A percentile compares a stretch with the other conserved stretches of the same genome.
Evolutionary conservation across 2,113 vertebrate genomes (phyloP).

Genomic region (Pheucticus melanocephalus): DNA sequence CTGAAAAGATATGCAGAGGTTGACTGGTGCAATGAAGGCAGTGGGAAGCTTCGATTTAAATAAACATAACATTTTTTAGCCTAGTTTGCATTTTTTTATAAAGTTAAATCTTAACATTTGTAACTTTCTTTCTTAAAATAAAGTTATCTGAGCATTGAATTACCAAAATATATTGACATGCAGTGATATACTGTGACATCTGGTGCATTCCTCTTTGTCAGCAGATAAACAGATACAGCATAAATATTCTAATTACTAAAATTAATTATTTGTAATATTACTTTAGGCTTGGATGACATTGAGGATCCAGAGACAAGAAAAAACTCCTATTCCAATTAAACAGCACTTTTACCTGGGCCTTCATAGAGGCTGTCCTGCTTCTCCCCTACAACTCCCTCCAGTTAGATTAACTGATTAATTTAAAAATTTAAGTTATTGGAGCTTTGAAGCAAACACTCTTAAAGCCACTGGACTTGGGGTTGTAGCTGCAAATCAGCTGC

Average conservation of each 20-base stretch:
- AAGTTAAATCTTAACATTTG: neutral
- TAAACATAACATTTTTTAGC: neutral
- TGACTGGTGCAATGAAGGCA: neutral
- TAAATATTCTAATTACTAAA: neutral
- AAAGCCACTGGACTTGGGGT: neutral
- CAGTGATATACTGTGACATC: neutral
- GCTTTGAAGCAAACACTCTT: neutral
- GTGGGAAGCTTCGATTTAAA: neutral
- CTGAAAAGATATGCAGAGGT: neutral
- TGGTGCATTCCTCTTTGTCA: neutral
- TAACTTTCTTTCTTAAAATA: neutral
- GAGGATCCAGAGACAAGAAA: neutral
- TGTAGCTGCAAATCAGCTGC: neutral
- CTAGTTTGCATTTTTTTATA: neutral
- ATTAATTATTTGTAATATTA: neutral
- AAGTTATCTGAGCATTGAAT: neutral
- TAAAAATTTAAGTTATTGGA: neutral
- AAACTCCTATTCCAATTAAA: neutral
- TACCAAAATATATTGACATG: neutral
- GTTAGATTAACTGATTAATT: neutral
- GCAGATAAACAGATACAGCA: neutral
- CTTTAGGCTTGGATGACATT: neutral
- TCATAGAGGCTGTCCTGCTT: neutral
- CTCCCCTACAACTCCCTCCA: neutral
- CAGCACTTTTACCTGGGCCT: neutral